A percentile compares a stretch with the other conserved stretches of the same genome.
Evolutionary conservation across 2,888 invertebrate genomes (phyloP).

Genomic region (Erebia ligea): DNA sequence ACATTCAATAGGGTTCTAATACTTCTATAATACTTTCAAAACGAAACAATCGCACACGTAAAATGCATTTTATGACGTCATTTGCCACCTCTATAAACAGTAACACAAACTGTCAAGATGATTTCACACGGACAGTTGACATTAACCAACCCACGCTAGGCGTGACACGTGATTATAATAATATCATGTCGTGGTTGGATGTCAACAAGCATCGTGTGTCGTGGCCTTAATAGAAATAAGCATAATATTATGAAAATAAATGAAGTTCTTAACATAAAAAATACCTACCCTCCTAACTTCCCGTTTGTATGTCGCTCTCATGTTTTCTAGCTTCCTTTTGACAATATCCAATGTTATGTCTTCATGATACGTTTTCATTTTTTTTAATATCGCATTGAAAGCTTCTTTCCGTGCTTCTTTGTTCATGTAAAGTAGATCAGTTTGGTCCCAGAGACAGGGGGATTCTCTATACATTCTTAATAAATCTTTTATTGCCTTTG

Average conservation of each 20-base stretch:
- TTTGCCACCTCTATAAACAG: not conserved
- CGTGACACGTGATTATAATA: too few species aligned
- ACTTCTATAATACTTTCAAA: not conserved
- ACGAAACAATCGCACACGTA: not conserved
- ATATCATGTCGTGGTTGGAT: too few species aligned
- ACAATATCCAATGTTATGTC: slow-evolving; percentile 37
- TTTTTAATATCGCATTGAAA: slow-evolving; percentile 42
- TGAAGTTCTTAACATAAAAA: not conserved
- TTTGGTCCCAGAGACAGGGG: slow-evolving; percentile 46
- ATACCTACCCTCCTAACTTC: slow-evolving; percentile 43
- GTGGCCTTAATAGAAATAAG: too few species aligned
- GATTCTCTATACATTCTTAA: slow-evolving; percentile 41
- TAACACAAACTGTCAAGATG: not conserved
- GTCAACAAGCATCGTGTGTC: too few species aligned
- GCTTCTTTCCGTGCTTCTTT: slow-evolving; percentile 40
- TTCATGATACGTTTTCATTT: slow-evolving; percentile 40
- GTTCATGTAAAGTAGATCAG: slow-evolving; percentile 39
- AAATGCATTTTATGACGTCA: not conserved
- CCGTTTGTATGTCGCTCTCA: slow-evolving; percentile 43
- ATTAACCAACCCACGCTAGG: not conserved
- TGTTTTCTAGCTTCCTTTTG: slow-evolving; percentile 45
- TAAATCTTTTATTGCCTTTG: slow-evolving; percentile 37
- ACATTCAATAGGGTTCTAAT: too few species aligned
- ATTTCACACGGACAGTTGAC: not conserved
- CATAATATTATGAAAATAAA: not conserved